phyloP scores from a whole-genome alignment of 2,888 invertebrate genomes.

The Lordiphosa andalusiaca region DNA sequence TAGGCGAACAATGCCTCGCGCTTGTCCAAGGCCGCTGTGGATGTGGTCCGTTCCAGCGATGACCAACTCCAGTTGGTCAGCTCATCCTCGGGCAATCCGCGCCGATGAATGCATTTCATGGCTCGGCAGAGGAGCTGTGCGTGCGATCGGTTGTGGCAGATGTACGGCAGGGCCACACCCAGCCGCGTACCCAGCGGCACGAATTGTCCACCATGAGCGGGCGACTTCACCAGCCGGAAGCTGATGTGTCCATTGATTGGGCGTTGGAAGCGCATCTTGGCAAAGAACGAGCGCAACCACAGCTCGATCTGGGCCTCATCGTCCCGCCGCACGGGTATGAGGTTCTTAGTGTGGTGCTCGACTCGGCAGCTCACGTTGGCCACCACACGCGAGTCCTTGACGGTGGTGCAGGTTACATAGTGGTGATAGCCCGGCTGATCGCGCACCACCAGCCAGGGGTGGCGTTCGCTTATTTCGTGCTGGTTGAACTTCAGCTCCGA shows the following conservation, averaged over 20 bases:
- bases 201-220: slow-evolving; percentile 82
- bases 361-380: slow-evolving; percentile 90
- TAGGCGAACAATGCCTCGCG: slow-evolving; percentile 89
- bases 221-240: slow-evolving; percentile 87
- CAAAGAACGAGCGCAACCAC: slow-evolving; percentile 88
- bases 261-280: slow-evolving; percentile 84
- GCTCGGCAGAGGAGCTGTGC: slow-evolving; percentile 83
- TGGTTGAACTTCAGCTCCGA: slow-evolving; percentile 84
- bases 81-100: slow-evolving; percentile 76
- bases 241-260: slow-evolving; percentile 89
- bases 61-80: slow-evolving; percentile 76
- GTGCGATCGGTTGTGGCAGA: slow-evolving; percentile 87
- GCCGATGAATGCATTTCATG: slow-evolving; percentile 83
- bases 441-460: slow-evolving; percentile 89
- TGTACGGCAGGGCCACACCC: slow-evolving; percentile 89
- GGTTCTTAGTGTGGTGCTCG: slow-evolving; percentile 84
- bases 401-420: slow-evolving; percentile 90
- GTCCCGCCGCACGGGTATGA: slow-evolving; percentile 83
- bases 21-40: slow-evolving; percentile 84
- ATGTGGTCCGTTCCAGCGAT: slow-evolving; percentile 51
- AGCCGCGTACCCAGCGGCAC: slow-evolving; percentile 87
- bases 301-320: slow-evolving; percentile 83
- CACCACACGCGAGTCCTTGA: slow-evolving; percentile 88
- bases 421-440: slow-evolving; percentile 85
- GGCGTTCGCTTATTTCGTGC: slow-evolving; percentile 86